Base-by-base conservation (phyloP, 2,113 vertebrate genomes). In the Semnornis frantzii region DNA sequence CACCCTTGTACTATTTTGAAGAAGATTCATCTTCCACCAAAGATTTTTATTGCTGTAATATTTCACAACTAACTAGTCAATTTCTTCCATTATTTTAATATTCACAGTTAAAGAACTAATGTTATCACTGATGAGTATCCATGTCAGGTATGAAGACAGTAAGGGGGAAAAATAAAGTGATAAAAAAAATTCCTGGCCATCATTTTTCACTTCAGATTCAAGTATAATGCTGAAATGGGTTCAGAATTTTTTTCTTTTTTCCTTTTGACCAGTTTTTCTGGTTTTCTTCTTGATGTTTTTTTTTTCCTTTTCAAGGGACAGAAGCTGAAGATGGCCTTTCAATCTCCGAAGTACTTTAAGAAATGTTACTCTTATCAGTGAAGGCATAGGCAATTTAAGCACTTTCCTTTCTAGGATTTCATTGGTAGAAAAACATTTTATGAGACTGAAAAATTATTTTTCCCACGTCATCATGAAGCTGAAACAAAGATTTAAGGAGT, bases 31-130 rank as follows among this genome's bases (percentile, higher is more conserved):
- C 94, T 95, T 96, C 84, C 57, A 62, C 64, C 73, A 50, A 94
- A 97, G 94, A 89, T 62, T 85, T 94, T 96, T 97, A 97, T 96
- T 97, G 90, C 90, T 95, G 28, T 93, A 94, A 96, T 97, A 98
- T 97, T 98, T 98, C 96, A 98, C 58, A 93, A 95, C 59, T 96
- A 95, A 97, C 95, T 93, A 88, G 66, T 54, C 92, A 94, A 93
- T 97, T 97, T 96, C 94, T 95, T 91, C 64, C 66, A 95, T 97
- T 97, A 97, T 93, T 83, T 97, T 97, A 96, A 97, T 96, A 96
- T 77, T 89, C 93, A 89, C 79, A 64, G 85, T 58, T 91, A 90
- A 95, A 96, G 85, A 92, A 84, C 75, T 91, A 93, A 94, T 92
- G 77, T 97, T 96, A 93, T 94, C 48, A 28, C 46, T 96, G 92